Evolutionary conservation across 2,113 vertebrate species (phyloP), one percentile per base, ranked within the genome.

Genomic region (Sprattus sprattus): DNA sequence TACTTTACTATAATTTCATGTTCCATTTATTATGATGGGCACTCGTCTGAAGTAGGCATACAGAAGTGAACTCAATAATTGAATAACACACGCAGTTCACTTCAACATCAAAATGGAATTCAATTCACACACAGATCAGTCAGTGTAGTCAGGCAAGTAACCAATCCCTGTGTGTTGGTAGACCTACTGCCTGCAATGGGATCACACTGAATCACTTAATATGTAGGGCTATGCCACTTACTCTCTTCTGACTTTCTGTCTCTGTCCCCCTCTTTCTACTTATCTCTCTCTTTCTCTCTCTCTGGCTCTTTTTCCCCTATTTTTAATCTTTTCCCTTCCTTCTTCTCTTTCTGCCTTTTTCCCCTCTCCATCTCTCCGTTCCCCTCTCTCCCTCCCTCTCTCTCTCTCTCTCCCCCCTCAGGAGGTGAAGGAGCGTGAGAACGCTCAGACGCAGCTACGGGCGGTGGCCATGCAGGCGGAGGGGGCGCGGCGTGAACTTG

Each of bases 401-500:
- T 39, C 25, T 32, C 67, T 15, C 28, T 28, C 0, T 0, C 28
- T 10, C 64, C 5, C 7, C 25, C n/a, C 10, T 78, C 93, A 99
- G 98, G 92, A 91, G 67, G 84, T 93, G 25, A 96, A 95, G 93
- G 97, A 98, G 92, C 97, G 93, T 82, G 96, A 97, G 86, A 94
- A 94, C 67, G 86, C 96, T 78, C 96, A 95, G 90, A 94, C 84
- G 88, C 96, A 97, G 85, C 92, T 97, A 86, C 95, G 95, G 60
- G 91, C 91, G 87, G 94, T 97, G 20, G 87, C 96, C 87, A 95
- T 96, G 89, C 97, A 98, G 88, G 92, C 94, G 16, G 98, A 98
- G 91, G 96, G 85, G 2, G 94, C 96, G 86, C 93, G 89, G 52
- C 95, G 96, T 90, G 97, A 99, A 88, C 91, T 99, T 45, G 91